phyloP scores from a whole-genome alignment of 2,888 invertebrate species.

The Strigamia transsilvanica region DNA sequence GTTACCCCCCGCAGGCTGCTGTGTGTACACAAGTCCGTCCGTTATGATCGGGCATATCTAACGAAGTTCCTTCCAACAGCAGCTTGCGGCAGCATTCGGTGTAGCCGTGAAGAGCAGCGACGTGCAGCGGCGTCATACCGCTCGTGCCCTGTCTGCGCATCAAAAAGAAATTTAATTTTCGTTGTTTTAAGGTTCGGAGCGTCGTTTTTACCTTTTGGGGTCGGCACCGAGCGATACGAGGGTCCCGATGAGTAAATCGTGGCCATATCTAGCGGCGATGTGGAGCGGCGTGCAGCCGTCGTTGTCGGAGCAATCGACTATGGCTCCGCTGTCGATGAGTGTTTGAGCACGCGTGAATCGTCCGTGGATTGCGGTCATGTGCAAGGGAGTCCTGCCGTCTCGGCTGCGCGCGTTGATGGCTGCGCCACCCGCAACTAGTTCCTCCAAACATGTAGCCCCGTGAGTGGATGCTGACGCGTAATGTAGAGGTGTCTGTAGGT shows the following conservation, averaged over 20 bases:
- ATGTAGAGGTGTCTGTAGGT: slow-evolving; percentile 72
- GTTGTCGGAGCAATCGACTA: slow-evolving; percentile 70
- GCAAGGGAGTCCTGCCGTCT: slow-evolving; percentile 72
- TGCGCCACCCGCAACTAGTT: slow-evolving; percentile 68
- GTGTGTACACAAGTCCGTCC: slow-evolving; percentile 72
- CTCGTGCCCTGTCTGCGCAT: slow-evolving; percentile 58
- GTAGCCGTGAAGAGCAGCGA: slow-evolving; percentile 72
- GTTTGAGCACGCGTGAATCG: slow-evolving; percentile 72
- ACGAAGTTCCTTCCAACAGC: slow-evolving; percentile 68
- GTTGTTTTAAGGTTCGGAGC: too few species aligned
- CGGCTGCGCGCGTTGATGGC: slow-evolving; percentile 68
- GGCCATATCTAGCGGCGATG: slow-evolving; percentile 72
- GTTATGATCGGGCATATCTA: slow-evolving; percentile 69
- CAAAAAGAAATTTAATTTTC: background rate
- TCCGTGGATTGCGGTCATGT: slow-evolving; percentile 74
- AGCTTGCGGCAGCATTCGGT: slow-evolving; percentile 71
- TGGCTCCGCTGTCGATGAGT: slow-evolving; percentile 70
- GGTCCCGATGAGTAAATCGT: slow-evolving; percentile 69
- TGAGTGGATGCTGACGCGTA: slow-evolving; percentile 71
- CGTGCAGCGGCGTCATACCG: slow-evolving; percentile 71
- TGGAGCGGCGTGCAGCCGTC: slow-evolving; percentile 72
- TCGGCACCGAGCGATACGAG: slow-evolving; percentile 68
- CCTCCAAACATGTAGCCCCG: slow-evolving; percentile 71
- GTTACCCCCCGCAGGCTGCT: slow-evolving; percentile 70
- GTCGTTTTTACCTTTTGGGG: slow-evolving; percentile 66